phyloP scores from a whole-genome alignment of 2,113 vertebrate genomes.

The Peromyscus californicus region DNA sequence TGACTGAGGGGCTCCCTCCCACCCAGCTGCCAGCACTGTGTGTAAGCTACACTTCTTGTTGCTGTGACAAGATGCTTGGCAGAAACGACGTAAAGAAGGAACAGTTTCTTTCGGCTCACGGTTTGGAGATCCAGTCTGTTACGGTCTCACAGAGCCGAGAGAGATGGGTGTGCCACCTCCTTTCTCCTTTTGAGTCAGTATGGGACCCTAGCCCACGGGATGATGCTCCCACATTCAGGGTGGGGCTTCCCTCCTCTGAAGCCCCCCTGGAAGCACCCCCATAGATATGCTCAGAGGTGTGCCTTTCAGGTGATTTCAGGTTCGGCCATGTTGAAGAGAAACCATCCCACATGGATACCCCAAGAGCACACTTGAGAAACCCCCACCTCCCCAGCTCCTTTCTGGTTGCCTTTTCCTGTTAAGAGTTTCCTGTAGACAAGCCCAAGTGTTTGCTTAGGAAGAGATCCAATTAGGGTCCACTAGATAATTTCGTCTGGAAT shows the following conservation, averaged over 20 bases:
- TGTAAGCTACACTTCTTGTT: not conserved
- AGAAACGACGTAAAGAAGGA: not conserved
- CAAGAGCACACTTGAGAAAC: not conserved
- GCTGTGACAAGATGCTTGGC: not conserved
- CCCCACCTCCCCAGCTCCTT: not conserved
- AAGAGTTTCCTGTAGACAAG: not conserved
- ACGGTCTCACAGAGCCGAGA: not conserved
- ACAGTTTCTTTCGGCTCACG: not conserved
- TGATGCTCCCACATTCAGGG: not conserved
- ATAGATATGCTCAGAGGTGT: not conserved
- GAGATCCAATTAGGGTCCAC: not conserved
- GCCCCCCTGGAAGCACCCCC: not conserved
- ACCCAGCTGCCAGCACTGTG: rapidly evolving
- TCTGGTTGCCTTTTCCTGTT: not conserved
- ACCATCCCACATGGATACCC: not conserved
- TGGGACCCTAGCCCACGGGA: not conserved
- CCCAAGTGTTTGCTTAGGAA: not conserved
- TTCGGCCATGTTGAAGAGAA: not conserved
- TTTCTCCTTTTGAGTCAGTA: not conserved
- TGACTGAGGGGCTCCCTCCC: not conserved
- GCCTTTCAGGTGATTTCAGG: not conserved
- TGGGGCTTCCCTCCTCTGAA: not conserved
- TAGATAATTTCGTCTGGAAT: not conserved
- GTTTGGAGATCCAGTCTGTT: not conserved
- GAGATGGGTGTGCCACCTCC: not conserved